These are phyloP conservation scores for Allacma fusca DNA, from an alignment of 2,888 invertebrate species.

Conservation along the genomic window DNA sequence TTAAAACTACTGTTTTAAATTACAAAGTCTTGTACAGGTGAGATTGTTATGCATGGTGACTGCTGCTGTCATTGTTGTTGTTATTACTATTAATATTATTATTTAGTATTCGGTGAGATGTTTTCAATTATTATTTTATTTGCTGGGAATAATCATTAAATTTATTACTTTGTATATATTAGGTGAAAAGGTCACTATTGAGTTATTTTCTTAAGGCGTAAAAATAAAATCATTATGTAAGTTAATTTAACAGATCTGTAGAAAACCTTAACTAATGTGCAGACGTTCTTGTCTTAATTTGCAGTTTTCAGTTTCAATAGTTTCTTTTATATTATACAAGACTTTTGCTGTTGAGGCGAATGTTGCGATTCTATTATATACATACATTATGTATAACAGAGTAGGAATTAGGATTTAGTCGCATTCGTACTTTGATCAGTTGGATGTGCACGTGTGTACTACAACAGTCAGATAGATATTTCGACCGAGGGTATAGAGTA, in stretches of 20 bases:
- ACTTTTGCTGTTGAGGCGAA: too few relatives aligned
- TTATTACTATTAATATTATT: not conserved
- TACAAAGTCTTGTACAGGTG: slow-evolving; percentile 19
- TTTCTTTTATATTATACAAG: too few relatives aligned
- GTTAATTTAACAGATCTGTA: slow-evolving; percentile 8
- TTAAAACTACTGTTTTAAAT: not conserved
- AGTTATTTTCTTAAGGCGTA: slow-evolving; percentile 23
- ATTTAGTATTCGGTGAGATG: slow-evolving; percentile 28
- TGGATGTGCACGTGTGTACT: not conserved
- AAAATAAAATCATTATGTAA: not conserved
- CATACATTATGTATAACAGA: too few relatives aligned
- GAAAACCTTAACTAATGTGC: not conserved
- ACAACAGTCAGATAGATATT: not conserved
- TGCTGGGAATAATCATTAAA: slow-evolving; percentile 24
- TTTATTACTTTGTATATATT: not conserved
- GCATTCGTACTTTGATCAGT: not conserved
- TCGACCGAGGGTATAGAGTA: not conserved
- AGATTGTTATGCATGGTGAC: not conserved
- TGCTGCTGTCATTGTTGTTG: slow-evolving; percentile 27
- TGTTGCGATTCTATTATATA: too few relatives aligned
- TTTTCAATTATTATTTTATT: slow-evolving; percentile 18
- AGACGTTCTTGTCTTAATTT: not conserved
- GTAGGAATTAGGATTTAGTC: too few relatives aligned
- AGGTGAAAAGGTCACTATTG: not conserved
- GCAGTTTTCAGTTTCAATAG: too few relatives aligned